Percentiles rank a stretch among this genome's conserved stretches.
phyloP scores from a whole-genome alignment of 2,113 vertebrate genomes.

The Thalassarche chlororhynchos region DNA sequence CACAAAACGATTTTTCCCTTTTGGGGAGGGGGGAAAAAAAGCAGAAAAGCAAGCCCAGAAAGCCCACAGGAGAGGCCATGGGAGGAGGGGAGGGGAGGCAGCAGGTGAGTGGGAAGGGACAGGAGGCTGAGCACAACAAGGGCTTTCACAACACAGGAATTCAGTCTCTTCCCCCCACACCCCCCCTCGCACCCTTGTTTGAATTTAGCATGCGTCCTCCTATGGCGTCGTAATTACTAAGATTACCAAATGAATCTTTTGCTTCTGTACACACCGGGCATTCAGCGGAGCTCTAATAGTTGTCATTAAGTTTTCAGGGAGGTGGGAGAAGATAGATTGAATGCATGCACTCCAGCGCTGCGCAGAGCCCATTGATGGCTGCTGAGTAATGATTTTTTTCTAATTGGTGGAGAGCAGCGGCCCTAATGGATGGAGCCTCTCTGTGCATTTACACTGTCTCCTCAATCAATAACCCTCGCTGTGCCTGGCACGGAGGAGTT shows the following conservation, averaged over 20 bases:
- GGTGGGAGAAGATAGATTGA: conserved; percentile 74
- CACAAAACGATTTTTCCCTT: neutral
- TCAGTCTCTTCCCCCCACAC: neutral
- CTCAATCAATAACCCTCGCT: conserved; percentile 83
- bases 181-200: conserved; percentile 1
- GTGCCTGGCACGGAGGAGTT: conserved; percentile 75
- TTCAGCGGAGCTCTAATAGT: conserved; percentile 84
- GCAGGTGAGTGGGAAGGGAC: conserved; percentile 14
- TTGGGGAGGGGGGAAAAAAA: accelerated
- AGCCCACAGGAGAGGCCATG: neutral
- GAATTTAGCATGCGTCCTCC: conserved; percentile 71
- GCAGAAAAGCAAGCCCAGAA: neutral
- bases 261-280: conserved; percentile 81
- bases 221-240: conserved; percentile 76
- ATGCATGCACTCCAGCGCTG: conserved; percentile 74
- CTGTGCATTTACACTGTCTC: conserved; percentile 79
- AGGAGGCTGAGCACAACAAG: neutral
- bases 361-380: conserved; percentile 79
- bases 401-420: conserved; percentile 85
- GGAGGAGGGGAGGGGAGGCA: neutral
- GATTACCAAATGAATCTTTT: conserved; percentile 82
- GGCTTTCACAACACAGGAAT: conserved; percentile 48
- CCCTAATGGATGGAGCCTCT: conserved; percentile 85
- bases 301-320: conserved; percentile 82
- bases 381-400: conserved; percentile 87